Evolutionary conservation across 2,888 invertebrate species (phyloP).

Genomic region (Cerastis leucographa): DNA sequence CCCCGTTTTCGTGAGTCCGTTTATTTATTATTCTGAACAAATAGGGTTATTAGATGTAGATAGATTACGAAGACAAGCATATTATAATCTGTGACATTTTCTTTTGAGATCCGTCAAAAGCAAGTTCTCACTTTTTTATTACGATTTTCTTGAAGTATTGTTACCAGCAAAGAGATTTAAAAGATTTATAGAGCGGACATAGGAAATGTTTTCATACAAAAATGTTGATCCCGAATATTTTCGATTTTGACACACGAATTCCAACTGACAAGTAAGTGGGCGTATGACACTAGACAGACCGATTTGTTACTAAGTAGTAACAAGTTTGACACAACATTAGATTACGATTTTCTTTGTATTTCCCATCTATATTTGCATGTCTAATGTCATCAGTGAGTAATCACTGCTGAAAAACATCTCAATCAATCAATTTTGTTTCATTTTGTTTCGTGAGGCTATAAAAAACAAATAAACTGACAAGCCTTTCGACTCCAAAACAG

Average conservation of each 20-base stretch:
- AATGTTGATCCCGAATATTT: too few species aligned
- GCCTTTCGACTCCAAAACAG: not conserved
- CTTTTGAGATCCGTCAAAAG: not conserved
- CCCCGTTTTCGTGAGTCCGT: conserved; percentile 59
- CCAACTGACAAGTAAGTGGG: too few species aligned
- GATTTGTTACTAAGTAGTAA: too few species aligned
- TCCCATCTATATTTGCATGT: too few species aligned
- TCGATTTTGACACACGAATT: too few species aligned
- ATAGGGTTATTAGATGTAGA: conserved; percentile 27
- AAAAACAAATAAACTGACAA: not conserved
- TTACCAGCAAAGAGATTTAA: too few species aligned
- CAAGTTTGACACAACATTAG: too few species aligned
- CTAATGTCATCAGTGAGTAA: not conserved
- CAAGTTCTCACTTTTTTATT: too few species aligned
- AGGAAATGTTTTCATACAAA: too few species aligned
- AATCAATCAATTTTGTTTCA: not conserved
- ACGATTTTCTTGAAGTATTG: not conserved
- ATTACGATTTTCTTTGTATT: too few species aligned
- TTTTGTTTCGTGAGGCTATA: not conserved
- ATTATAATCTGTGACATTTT: not conserved
- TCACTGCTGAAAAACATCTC: not conserved
- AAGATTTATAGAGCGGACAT: too few species aligned
- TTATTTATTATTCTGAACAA: conserved; percentile 50
- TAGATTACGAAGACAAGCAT: not conserved
- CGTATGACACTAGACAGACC: too few species aligned